Base-by-base conservation (phyloP, 2,888 invertebrate genomes). In the Oxyteleia sp. region DNA sequence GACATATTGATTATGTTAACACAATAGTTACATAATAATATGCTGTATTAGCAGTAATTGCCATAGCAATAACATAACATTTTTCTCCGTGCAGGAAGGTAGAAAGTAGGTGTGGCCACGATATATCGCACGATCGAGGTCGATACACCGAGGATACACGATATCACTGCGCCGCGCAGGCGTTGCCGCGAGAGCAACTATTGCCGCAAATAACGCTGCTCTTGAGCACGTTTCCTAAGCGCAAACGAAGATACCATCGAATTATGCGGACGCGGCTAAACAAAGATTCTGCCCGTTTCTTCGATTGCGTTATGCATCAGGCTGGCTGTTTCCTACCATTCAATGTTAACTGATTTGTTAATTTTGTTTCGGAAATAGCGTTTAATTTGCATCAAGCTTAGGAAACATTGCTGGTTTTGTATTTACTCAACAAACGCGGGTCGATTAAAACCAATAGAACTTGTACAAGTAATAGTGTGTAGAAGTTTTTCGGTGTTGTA, bases 51-150 rank as follows among this genome's bases (percentile, higher is more conserved):
- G n/a, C n/a, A n/a, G n/a, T n/a, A n/a, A n/a, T n/a, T n/a, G n/a
- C n/a, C n/a, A n/a, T n/a, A n/a, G n/a, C n/a, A n/a, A n/a, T n/a
- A n/a, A n/a, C n/a, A n/a, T n/a, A n/a, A n/a, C n/a, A n/a, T n/a
- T n/a, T n/a, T n/a, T n/a, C n/a, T n/a, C n/a, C n/a, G n/a, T n/a
- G n/a, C n/a, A n/a, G n/a, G n/a, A n/a, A n/a, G n/a, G n/a, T n/a
- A n/a, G n/a, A n/a, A n/a, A n/a, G n/a, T 90, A 87, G 91, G 90
- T 87, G 90, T 88, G 91, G 83, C 87, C 76, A 82, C 75, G 85
- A 87, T 88, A 85, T 87, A 88, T 87, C 86, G 86, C 78, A 66
- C 83, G 86, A 84, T 87, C 85, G 85, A 85, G 88, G 86, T 87
- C 87, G 86, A 87, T 88, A 82, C 82, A 85, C 82, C 81, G 85